These are phyloP conservation scores for Thereva nobilitata DNA, from an alignment of 2,888 invertebrate genomes.

Conservation along the genomic window DNA sequence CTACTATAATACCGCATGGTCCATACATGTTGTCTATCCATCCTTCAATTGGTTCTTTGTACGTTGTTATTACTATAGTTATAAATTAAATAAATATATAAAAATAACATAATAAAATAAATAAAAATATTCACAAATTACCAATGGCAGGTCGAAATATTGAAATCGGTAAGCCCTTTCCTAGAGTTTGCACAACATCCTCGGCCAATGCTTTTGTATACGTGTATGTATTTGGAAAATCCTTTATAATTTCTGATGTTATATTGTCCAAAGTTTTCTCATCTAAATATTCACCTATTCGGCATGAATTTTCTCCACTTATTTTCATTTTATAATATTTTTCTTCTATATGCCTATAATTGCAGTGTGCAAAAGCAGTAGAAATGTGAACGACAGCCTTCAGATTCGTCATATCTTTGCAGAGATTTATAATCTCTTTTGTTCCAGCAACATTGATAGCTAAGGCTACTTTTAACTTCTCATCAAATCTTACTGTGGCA, in stretches of 20 bases:
- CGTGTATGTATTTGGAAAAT: conserved; percentile 71
- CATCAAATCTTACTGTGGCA: conserved; percentile 82
- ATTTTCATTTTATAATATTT: conserved; percentile 55
- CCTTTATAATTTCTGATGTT: conserved; percentile 47
- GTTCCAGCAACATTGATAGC: conserved; percentile 72
- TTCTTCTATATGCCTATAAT: conserved; percentile 54
- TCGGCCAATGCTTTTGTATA: conserved; percentile 75
- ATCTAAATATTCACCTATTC: conserved; percentile 51
- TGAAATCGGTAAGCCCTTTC: conserved; percentile 64
- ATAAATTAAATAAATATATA: conserved; percentile 19
- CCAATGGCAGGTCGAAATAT: conserved; percentile 74
- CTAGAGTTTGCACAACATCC: conserved; percentile 62
- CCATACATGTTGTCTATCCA: conserved; percentile 76
- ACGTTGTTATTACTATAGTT: conserved; percentile 59
- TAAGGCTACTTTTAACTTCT: conserved; percentile 68
- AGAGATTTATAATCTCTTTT: conserved; percentile 66
- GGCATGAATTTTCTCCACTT: conserved; percentile 52
- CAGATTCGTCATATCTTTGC: conserved; percentile 66
- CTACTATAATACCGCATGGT: conserved; percentile 58
- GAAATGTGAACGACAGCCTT: conserved; percentile 68
- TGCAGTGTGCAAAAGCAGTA: conserved; percentile 71
- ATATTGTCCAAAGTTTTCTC: conserved; percentile 53
- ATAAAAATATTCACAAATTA: conserved; percentile 48
- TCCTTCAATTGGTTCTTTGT: conserved; percentile 62
- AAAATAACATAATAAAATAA: neutral